These are phyloP conservation scores for Crepidodera aurea DNA, from an alignment of 2,888 invertebrate species.

Conservation along the genomic window DNA sequence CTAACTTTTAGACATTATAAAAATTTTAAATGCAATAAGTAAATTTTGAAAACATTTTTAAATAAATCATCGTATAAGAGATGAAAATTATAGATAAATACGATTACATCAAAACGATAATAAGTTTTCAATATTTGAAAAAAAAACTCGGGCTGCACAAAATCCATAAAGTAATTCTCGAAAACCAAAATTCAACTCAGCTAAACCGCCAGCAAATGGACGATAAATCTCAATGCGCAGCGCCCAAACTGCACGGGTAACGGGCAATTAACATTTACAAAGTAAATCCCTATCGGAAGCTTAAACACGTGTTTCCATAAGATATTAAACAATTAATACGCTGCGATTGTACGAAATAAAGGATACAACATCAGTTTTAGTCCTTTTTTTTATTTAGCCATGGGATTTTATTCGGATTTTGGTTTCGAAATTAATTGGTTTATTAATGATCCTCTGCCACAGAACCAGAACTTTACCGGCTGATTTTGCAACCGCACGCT, in stretches of 20 bases:
- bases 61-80: too few relatives aligned
- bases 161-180: conserved; percentile 12
- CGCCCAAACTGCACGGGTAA: conserved; percentile 46
- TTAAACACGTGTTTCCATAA: conserved; percentile 60
- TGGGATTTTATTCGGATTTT: conserved; percentile 57
- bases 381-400: conserved; percentile 54
- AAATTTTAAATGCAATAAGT: too few relatives aligned
- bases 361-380: conserved; percentile 47
- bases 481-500: conserved; percentile 38
- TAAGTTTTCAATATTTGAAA: neutral
- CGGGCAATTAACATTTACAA: conserved; percentile 61
- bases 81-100: too few relatives aligned
- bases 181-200: conserved; percentile 30
- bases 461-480: conserved; percentile 44
- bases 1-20: too few relatives aligned
- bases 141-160: neutral
- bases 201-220: conserved; percentile 27
- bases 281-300: conserved; percentile 60
- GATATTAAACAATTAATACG: conserved; percentile 62
- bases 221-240: conserved; percentile 46
- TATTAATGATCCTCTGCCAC: conserved; percentile 54
- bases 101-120: neutral
- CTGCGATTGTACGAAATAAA: conserved; percentile 42
- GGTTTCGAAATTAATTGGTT: conserved; percentile 59
- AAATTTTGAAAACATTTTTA: too few relatives aligned